Evolutionary conservation across 2,797 vertebrate genomes (phyloP), one percentile per base, ranked within the genome.

Genomic region (Sebastes iracundus): DNA sequence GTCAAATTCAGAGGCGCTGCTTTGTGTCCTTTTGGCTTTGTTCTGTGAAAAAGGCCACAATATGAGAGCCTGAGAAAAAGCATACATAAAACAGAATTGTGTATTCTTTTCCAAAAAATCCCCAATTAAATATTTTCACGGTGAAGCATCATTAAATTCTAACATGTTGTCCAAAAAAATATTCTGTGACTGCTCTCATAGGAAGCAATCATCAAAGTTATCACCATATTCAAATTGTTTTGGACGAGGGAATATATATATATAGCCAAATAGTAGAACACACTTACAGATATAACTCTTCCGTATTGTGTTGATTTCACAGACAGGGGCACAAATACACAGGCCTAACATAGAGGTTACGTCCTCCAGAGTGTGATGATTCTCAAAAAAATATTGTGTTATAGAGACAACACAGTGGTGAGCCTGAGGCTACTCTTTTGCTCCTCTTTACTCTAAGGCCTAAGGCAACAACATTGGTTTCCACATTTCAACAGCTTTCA

Each of bases 351-450:
- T 66, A 1, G 16, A 77, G 38, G 72, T 70, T 33, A 33, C 4
- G 12, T 68, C 46, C 27, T 67, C 20, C 33, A 63, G 58, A 87
- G 35, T 66, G 12, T 60, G 52, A 83, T 72, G 11, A 82, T 75
- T 60, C 22, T 64, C 4, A 23, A 30, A 75, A 58, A 68, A 72
- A 30, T 18, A 60, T 53, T 61, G 28, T 72, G 83, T 86, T 58
- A 12, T 35, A 61, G 33, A 62, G 22, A 49, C 30, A 77, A 52
- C 69, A 61, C 27, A 73, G 75, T 25, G 14, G 22, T 82, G 61
- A 82, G 84, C 90, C 86, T 5, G 61, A 79, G 88, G 88, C 85
- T 73, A 71, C 27, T 82, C 32, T 79, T 87, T 83, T 82, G 32
- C 82, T 77, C 42, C 70, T 73, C 46, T 90, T 86, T 84, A 63